These are phyloP conservation scores for Ruditapes philippinarum DNA, from an alignment of 1,140 invertebrate species.

Conservation along the genomic window DNA sequence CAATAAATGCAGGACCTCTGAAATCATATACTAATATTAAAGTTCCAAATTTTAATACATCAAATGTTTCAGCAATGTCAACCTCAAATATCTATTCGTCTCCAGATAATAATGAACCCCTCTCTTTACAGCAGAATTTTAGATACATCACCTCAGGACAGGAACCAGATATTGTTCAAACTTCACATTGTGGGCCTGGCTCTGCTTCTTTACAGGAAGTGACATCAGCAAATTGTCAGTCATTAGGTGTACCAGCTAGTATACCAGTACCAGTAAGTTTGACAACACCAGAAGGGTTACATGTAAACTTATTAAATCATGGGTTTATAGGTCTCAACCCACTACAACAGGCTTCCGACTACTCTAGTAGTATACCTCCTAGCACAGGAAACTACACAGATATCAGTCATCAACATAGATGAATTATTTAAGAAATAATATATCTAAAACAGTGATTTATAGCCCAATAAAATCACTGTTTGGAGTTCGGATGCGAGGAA, in stretches of 20 bases:
- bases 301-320: neutral
- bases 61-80: neutral
- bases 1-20: neutral
- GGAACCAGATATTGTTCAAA: neutral
- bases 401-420: too few species aligned
- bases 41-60: slow-evolving; percentile 19
- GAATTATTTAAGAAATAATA: too few species aligned
- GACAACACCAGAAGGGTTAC: neutral
- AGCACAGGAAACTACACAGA: slow-evolving; percentile 20
- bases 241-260: neutral
- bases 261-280: neutral
- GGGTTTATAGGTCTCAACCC: slow-evolving; percentile 40
- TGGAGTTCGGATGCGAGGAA: too few species aligned
- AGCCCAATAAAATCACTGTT: too few species aligned
- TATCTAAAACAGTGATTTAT: too few species aligned
- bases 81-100: neutral
- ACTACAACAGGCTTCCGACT: slow-evolving; percentile 33
- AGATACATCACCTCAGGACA: neutral
- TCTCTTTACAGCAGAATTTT: neutral
- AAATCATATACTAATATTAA: slow-evolving; percentile 24
- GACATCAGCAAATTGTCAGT: neutral
- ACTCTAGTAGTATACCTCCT: slow-evolving; percentile 9
- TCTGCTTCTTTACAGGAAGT: neutral
- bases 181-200: neutral
- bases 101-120: neutral